These are phyloP conservation scores for Pimpla rufipes DNA, from an alignment of 2,888 invertebrate species.

Conservation along the genomic window DNA sequence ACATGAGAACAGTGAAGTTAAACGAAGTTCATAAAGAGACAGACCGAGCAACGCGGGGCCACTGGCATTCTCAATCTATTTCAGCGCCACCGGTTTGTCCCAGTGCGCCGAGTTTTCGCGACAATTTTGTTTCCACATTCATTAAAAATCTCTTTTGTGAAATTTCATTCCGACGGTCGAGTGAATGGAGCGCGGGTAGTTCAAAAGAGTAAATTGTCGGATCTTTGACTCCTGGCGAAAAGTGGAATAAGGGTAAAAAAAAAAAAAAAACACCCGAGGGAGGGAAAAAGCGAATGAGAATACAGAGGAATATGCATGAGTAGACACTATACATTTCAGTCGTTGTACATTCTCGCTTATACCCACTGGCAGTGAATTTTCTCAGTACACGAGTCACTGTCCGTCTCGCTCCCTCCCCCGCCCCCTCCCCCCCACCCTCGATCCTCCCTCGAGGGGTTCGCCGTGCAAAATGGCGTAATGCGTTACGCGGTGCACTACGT, in stretches of 20 bases:
- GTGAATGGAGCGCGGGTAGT: not conserved
- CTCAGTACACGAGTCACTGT: slow-evolving; percentile 56
- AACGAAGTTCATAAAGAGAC: not conserved
- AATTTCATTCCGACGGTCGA: not conserved
- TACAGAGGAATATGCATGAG: slow-evolving; percentile 51
- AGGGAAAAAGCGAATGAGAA: slow-evolving; percentile 34
- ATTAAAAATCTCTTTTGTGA: not conserved
- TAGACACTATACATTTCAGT: slow-evolving; percentile 47
- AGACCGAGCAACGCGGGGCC: not conserved
- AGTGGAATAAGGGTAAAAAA: not conserved
- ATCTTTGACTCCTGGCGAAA: slow-evolving; percentile 42
- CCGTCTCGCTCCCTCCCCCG: slow-evolving; percentile 14
- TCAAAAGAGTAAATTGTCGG: slow-evolving; percentile 43
- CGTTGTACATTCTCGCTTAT: slow-evolving; percentile 46
- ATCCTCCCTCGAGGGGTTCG: slow-evolving; percentile 40
- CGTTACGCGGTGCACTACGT: slow-evolving; percentile 73
- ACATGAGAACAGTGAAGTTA: not conserved
- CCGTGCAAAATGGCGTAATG: slow-evolving; percentile 75
- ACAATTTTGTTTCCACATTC: not conserved
- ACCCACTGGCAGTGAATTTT: slow-evolving; percentile 53
- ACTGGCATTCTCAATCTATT: not conserved
- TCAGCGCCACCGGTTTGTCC: not conserved
- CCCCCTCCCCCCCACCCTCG: not conserved
- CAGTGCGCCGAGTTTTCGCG: not conserved
- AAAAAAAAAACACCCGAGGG: slow-evolving; percentile 5